phyloP scores from a whole-genome alignment of 2,888 invertebrate genomes.

The Megamerina dolium region DNA sequence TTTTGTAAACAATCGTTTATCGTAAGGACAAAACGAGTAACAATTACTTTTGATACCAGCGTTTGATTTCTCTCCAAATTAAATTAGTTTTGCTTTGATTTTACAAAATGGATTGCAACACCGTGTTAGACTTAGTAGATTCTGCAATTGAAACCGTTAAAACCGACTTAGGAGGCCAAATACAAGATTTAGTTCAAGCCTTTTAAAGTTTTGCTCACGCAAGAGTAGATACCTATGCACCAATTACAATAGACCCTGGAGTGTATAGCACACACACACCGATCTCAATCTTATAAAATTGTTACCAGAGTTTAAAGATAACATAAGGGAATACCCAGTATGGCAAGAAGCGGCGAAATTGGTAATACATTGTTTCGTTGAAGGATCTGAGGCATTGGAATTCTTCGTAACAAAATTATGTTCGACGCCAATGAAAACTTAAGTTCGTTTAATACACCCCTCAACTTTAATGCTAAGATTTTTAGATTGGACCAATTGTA shows the following conservation, averaged over 20 bases:
- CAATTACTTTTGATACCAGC: no score
- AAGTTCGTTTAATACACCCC: conserved; percentile 9
- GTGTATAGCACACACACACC: conserved; percentile 2
- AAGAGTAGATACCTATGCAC: not conserved
- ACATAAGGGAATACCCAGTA: conserved; percentile 3
- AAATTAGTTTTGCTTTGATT: no score
- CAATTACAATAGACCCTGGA: not conserved
- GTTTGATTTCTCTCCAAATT: no score
- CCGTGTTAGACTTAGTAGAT: no score
- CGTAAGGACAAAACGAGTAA: no score
- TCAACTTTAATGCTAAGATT: conserved; percentile 9
- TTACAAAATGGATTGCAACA: no score
- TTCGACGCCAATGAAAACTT: conserved; percentile 7
- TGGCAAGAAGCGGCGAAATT: conserved; percentile 8
- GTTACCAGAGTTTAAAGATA: conserved; percentile 2
- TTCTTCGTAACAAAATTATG: conserved; percentile 8
- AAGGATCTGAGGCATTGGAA: conserved; percentile 11
- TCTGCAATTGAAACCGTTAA: not conserved
- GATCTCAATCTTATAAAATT: conserved; percentile 6
- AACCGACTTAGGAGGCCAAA: not conserved
- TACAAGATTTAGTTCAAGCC: not conserved
- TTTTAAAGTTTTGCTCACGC: no score
- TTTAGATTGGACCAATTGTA: conserved; percentile 11
- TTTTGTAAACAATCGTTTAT: no score
- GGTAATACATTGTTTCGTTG: conserved; percentile 2